A percentile compares a stretch with the other conserved stretches of the same genome.
Conservation (phyloP, 2,797 vertebrate species). For the Tinamus major region DNA sequence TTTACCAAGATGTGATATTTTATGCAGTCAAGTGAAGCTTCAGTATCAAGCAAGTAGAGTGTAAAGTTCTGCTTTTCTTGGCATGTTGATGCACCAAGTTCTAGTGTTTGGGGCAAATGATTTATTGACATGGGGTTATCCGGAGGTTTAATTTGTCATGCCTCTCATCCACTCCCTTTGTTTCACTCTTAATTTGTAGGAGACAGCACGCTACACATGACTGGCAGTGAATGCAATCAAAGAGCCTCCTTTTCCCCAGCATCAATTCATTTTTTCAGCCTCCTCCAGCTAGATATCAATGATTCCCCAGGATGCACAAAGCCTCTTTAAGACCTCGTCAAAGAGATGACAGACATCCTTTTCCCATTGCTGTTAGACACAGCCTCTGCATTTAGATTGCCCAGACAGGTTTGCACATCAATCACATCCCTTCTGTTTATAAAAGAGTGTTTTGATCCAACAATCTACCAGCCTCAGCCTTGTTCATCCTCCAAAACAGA, state of each 20-base stretch:
- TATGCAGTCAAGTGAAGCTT: not conserved
- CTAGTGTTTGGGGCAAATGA: constrained; percentile 30
- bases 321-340: constrained; percentile 28
- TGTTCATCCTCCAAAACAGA: constrained; percentile 35
- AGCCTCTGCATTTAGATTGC: constrained; percentile 50
- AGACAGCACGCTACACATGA: not conserved
- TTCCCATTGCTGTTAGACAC: constrained; percentile 41
- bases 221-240: not conserved
- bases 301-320: constrained; percentile 47
- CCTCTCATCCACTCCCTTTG: not conserved
- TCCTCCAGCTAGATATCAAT: not conserved
- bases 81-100: not conserved
- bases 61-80: constrained; percentile 2
- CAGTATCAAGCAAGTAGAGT: not conserved
- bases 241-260: not conserved
- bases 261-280: constrained; percentile 40
- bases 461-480: constrained; percentile 14
- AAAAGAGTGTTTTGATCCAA: constrained; percentile 61
- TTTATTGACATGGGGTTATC: constrained; percentile 47
- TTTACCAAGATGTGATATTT: not conserved
- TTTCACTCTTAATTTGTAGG: not conserved
- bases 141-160: constrained; percentile 48
- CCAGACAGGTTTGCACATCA: not conserved
- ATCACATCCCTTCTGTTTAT: constrained; percentile 31
- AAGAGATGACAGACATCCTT: constrained; percentile 33